Conservation (phyloP, 92 coral and sea anemone genomes). For the Parazoanthus darwini region DNA sequence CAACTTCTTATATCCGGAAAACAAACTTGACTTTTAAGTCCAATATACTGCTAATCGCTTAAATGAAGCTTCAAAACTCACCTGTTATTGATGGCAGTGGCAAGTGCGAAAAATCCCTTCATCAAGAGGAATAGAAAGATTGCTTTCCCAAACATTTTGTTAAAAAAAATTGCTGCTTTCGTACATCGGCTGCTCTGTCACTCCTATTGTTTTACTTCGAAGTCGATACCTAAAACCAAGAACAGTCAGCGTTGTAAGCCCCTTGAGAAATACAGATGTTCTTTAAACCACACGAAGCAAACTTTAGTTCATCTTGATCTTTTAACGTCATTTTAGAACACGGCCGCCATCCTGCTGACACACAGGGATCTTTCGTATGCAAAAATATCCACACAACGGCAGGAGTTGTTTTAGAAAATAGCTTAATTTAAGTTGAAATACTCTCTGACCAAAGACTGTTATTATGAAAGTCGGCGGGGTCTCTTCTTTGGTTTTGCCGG, state of each 20-base stretch:
- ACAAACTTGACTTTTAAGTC: not conserved
- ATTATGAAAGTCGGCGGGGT: not conserved
- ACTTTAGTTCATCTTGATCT: not conserved
- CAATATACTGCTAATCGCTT: not conserved
- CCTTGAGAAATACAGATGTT: not conserved
- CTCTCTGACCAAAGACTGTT: not conserved
- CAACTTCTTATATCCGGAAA: not conserved
- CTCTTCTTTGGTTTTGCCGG: not conserved
- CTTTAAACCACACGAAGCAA: not conserved
- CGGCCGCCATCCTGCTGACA: not conserved
- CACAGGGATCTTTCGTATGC: not conserved
- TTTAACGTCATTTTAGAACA: not conserved
- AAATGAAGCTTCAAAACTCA: not conserved
- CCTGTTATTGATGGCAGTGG: not conserved
- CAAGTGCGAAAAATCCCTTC: not conserved
- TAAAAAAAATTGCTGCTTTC: not conserved
- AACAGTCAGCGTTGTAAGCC: not conserved
- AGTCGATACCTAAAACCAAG: not conserved
- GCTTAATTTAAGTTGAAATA: not conserved
- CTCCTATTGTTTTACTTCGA: not conserved
- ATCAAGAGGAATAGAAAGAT: not conserved
- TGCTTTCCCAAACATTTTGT: not conserved
- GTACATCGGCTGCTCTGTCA: not conserved
- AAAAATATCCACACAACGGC: not conserved
- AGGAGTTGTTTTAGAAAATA: not conserved